Evolutionary conservation across 2,888 invertebrate genomes (phyloP).

Genomic region (Digitonthophagus gazella): DNA sequence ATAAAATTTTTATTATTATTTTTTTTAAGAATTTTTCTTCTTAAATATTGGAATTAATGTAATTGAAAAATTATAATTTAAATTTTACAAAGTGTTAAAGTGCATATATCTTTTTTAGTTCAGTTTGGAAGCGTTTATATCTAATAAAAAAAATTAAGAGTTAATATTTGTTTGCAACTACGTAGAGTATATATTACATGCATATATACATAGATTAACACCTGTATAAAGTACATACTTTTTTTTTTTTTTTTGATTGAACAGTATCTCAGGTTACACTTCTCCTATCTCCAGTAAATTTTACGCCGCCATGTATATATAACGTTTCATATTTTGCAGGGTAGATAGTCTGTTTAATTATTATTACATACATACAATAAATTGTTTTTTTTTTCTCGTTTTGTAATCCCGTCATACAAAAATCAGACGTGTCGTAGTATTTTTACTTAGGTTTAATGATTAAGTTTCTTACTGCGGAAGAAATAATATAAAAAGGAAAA

Average conservation of each 20-base stretch:
- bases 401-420: not conserved
- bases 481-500: not conserved
- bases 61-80: not conserved
- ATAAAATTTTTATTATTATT: no score
- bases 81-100: no score
- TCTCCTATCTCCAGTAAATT: not conserved
- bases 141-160: not conserved
- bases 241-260: not conserved
- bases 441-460: not conserved
- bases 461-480: not conserved
- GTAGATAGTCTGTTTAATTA: not conserved
- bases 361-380: not conserved
- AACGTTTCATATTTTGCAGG: not conserved
- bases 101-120: not conserved
- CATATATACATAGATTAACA: not conserved
- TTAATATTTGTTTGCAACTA: not conserved
- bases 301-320: not conserved
- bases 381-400: not conserved
- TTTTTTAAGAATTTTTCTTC: no score
- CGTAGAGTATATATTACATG: not conserved
- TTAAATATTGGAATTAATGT: no score
- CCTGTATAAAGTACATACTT: not conserved
- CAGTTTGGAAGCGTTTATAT: not conserved
- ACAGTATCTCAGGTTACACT: not conserved
- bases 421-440: not conserved